phyloP scores from a whole-genome alignment of 1,140 invertebrate species.

The Cydia splendana region DNA sequence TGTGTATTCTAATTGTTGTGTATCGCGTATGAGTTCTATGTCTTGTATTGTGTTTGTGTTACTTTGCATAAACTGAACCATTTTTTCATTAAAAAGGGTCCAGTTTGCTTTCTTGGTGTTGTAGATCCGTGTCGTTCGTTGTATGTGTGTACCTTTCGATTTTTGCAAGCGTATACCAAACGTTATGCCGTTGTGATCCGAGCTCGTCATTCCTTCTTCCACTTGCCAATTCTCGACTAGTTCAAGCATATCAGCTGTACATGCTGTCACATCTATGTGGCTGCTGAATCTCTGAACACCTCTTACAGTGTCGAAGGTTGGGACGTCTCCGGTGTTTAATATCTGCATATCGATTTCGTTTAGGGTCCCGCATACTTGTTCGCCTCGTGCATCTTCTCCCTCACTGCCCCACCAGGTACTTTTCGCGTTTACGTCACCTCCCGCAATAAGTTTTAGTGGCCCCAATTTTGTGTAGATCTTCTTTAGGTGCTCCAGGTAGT shows the following conservation, averaged over 20 bases:
- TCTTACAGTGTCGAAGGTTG: not conserved
- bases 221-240: not conserved
- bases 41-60: not conserved
- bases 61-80: not conserved
- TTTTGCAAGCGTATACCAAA: not conserved
- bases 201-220: not conserved
- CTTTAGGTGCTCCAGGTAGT: constrained; percentile 29
- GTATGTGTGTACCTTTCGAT: not conserved
- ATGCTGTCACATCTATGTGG: not conserved
- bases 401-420: constrained; percentile 41
- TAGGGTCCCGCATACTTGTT: not conserved
- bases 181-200: not conserved
- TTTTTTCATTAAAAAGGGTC: not conserved
- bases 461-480: not conserved
- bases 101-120: not conserved
- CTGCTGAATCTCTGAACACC: not conserved
- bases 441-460: not conserved
- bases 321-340: not conserved
- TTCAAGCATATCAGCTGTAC: not conserved
- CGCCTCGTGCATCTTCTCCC: constrained; percentile 29
- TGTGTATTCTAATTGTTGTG: not conserved
- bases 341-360: constrained; percentile 29
- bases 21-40: not conserved
- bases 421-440: constrained; percentile 40
- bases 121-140: not conserved